Evolutionary conservation across 2,797 vertebrate species (phyloP), one percentile per base, ranked within the genome.

Genomic region (Borostomias antarcticus): DNA sequence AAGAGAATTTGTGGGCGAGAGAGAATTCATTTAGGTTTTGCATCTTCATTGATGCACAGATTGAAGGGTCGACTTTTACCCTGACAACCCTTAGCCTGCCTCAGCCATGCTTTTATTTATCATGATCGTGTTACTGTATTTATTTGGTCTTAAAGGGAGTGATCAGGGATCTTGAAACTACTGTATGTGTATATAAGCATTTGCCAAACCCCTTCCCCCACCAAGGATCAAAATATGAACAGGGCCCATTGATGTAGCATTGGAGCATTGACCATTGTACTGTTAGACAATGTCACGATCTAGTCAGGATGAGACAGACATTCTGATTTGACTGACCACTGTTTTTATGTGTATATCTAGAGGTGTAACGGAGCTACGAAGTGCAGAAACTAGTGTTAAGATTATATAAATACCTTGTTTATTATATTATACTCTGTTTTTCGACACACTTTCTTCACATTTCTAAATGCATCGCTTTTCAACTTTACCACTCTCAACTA

Each of bases 121-220:
- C n/a, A n/a, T n/a, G n/a, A n/a, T n/a, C n/a, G 28, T 62, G 25
- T 59, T 70, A 64, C 68, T 71, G 77, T 82, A 80, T 88, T 86
- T 89, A 84, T 87, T 85, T 74, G 72, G 80, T 30, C 75, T 73
- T 28, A 82, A 74, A 73, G 64, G 67, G 52, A 72, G 73, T 82
- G 45, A 80, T 53, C 58, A 43, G 64, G 43, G 77, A 59, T 79
- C 23, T 69, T 75, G 19, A 73, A 72, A 74, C 35, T 35, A 74
- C 40, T 50, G 7, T 64, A 19, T 51, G 23, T 76, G 23, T 72
- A 23, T 19, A 66, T 66, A 64, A 79, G 63, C 29, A 67, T 74
- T 82, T 86, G 82, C 81, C 82, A 86, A 70, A 23, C 70, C n/a
- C n/a, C n/a, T n/a, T n/a, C n/a, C n/a, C n/a, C n/a, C n/a, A 64